Conservation (phyloP, 35 echinoderm and acorn worm genomes). For the Lytechinus variegatus region DNA sequence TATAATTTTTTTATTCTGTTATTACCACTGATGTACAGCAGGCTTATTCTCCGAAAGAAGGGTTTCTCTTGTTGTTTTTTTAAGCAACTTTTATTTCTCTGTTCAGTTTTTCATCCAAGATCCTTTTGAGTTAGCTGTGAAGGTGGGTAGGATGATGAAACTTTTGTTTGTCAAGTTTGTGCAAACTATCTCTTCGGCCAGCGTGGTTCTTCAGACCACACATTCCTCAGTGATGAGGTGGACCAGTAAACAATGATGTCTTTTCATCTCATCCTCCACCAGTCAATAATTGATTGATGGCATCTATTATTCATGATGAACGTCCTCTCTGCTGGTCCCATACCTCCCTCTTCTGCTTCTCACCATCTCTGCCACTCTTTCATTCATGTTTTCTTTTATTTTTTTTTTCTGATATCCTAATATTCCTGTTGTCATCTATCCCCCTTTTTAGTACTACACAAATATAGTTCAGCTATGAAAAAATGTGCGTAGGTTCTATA, state of each 20-base stretch:
- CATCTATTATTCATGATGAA: background rate
- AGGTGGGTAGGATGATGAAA: background rate
- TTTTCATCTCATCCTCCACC: background rate
- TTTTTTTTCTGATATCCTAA: background rate
- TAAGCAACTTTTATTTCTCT: too few relatives aligned
- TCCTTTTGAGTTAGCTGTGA: background rate
- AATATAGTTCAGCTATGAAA: too few relatives aligned
- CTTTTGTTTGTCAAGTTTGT: background rate
- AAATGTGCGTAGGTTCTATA: too few relatives aligned
- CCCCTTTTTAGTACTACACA: too few relatives aligned
- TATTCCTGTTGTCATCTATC: too few relatives aligned
- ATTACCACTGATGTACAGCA: too few relatives aligned
- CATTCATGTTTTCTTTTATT: background rate
- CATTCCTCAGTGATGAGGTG: background rate
- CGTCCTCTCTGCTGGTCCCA: background rate
- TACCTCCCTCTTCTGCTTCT: background rate
- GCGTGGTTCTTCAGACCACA: background rate
- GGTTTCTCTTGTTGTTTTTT: too few relatives aligned
- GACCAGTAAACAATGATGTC: background rate
- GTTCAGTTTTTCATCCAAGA: too few relatives aligned
- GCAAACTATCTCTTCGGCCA: background rate
- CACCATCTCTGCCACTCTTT: background rate
- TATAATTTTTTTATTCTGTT: too few relatives aligned
- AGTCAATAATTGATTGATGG: slow-evolving; percentile 12
- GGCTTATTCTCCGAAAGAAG: too few relatives aligned